These are phyloP conservation scores for Trachops cirrhosus DNA, from an alignment of 2,797 vertebrate genomes.

Conservation along the genomic window DNA sequence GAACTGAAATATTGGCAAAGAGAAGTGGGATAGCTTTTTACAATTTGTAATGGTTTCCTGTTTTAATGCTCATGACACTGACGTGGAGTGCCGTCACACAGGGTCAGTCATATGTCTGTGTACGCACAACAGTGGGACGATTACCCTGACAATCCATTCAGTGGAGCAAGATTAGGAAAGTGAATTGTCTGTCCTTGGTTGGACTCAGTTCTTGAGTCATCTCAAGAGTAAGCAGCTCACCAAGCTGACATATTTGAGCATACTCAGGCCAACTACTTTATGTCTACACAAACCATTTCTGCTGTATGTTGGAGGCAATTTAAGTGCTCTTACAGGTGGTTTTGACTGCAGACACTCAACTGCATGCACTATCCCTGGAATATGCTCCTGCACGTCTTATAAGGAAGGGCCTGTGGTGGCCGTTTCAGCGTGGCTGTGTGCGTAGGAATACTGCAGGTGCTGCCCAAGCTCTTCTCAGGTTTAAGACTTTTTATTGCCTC, in stretches of 20 bases:
- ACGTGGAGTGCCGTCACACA: not conserved
- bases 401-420: not conserved
- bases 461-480: not conserved
- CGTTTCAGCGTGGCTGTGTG: rapidly evolving
- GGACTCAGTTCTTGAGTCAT: not conserved
- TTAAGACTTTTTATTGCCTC: not conserved
- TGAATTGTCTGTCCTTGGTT: not conserved
- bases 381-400: not conserved
- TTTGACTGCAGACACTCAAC: not conserved
- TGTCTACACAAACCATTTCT: not conserved
- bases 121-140: not conserved
- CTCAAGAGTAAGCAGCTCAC: not conserved
- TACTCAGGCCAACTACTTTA: not conserved
- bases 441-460: not conserved
- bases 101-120: not conserved
- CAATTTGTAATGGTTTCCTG: not conserved
- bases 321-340: not conserved
- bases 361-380: not conserved
- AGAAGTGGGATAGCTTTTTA: not conserved
- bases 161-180: not conserved
- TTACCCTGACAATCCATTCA: not conserved
- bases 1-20: not conserved
- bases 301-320: not conserved
- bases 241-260: not conserved
- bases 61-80: not conserved